Evolutionary conservation across 2,113 vertebrate genomes (phyloP), one percentile per base, ranked within the genome.

Genomic region (Argyrosomus japonicus): DNA sequence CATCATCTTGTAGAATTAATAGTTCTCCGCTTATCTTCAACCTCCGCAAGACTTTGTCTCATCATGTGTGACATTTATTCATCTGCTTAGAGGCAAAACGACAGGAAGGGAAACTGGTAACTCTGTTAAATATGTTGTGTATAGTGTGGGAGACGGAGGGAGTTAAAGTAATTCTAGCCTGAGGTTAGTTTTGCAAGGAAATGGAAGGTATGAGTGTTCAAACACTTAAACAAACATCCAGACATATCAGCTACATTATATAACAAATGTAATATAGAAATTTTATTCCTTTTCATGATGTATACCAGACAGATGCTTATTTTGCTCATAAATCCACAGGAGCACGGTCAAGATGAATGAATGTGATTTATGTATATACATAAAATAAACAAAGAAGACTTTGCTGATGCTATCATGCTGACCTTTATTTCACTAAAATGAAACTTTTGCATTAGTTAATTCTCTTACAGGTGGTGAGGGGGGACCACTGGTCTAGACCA

Each of bases 21-120:
- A 21, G 19, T 17, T 57, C 60, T 62, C 17, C 23, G 27, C 57
- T 76, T 18, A 79, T 43, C 50, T 23, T 71, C 58, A 75, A 48
- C 48, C 48, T 43, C 56, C 18, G 68, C 62, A 69, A 68, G 56
- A 27, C 56, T 70, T 73, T 68, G 63, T 40, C 68, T 50, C 61
- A 76, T 72, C 69, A 51, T 74, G 32, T 12, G 0, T 65, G 72
- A 80, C 68, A 81, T 84, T 81, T 84, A 81, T 47, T 77, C 51
- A 60, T 64, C 40, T n/a, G 51, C 58, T 84, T 3, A 12, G 76
- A 67, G 48, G 80, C 51, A 60, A 82, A 79, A 51, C 40, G 54
- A 54, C 67, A 68, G 57, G 15, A 70, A 21, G 56, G 14, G 19
- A 60, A 75, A 71, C 43, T 19, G 60, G 43, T 45, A 75, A 64